Evolutionary conservation across 92 coral and sea anemone species (phyloP).

Genomic region (Phenganax marumi): DNA sequence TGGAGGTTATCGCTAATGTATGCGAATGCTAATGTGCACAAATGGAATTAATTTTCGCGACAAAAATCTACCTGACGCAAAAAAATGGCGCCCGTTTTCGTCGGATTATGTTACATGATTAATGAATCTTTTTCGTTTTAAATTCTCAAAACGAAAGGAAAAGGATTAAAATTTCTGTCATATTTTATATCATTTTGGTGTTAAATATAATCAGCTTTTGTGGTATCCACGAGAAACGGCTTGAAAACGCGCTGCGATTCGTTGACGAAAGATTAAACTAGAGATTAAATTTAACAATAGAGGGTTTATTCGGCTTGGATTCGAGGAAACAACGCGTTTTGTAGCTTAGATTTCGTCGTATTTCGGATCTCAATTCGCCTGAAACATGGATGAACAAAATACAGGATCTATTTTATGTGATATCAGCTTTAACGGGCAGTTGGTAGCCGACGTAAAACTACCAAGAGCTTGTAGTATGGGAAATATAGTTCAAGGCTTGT

Average conservation of each 20-base stretch:
- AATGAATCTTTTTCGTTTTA: neutral
- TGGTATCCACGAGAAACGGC: constrained; percentile 22
- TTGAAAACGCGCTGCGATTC: neutral
- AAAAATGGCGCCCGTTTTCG: neutral
- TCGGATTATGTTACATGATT: neutral
- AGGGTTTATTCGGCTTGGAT: constrained; percentile 15
- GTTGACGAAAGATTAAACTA: constrained; percentile 20
- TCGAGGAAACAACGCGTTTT: neutral
- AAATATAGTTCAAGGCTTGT: constrained; percentile 29
- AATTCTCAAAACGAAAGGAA: neutral
- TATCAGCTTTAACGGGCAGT: constrained; percentile 31
- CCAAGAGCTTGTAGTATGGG: constrained; percentile 18
- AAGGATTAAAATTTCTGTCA: constrained; percentile 21
- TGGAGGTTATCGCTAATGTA: neutral
- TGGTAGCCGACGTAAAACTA: constrained; percentile 20
- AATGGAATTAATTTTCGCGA: too few relatives aligned
- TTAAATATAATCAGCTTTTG: constrained; percentile 35
- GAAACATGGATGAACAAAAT: constrained; percentile 21
- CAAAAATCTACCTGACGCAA: too few relatives aligned
- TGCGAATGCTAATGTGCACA: too few relatives aligned
- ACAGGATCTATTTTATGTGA: constrained; percentile 23
- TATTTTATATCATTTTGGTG: constrained; percentile 14
- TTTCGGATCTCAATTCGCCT: too few relatives aligned
- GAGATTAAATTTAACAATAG: constrained; percentile 39
- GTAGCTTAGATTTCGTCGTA: too few relatives aligned